These are phyloP conservation scores for Calosoma granatense DNA, from an alignment of 1,140 invertebrate species.

Conservation along the genomic window DNA sequence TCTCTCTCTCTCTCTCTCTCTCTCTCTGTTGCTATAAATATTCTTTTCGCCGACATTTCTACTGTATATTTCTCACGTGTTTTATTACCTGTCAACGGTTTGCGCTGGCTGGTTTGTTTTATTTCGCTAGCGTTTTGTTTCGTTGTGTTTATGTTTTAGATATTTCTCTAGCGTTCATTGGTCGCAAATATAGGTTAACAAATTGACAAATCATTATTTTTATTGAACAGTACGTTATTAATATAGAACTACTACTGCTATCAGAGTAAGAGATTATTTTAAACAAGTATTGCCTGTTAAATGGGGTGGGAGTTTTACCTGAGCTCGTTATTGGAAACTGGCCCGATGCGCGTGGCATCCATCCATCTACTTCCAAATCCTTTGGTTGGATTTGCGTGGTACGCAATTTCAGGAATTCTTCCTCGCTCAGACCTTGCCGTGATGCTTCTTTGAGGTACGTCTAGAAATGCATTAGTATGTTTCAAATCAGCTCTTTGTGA, in stretches of 20 bases:
- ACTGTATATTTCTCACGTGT: conserved; percentile 16
- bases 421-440: conserved; percentile 13
- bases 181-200: too few relatives aligned
- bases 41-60: conserved; percentile 15
- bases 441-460: conserved; percentile 14
- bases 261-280: too few relatives aligned
- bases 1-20: too few relatives aligned
- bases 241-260: too few relatives aligned
- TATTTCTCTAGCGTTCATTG: too few relatives aligned
- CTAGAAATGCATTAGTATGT: too few relatives aligned
- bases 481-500: too few relatives aligned
- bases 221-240: too few relatives aligned
- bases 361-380: conserved; percentile 1
- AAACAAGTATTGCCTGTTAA: too few relatives aligned
- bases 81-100: conserved; percentile 5
- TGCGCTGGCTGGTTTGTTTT: not conserved
- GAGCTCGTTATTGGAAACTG: conserved; percentile 16
- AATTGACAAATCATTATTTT: too few relatives aligned
- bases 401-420: conserved; percentile 11
- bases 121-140: conserved; percentile 14
- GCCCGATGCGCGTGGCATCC: conserved; percentile 8
- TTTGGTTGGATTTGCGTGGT: conserved; percentile 11
- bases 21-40: conserved; percentile 18
- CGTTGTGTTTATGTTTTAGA: conserved; percentile 5
- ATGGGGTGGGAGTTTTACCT: conserved; percentile 16